phyloP scores from a whole-genome alignment of 2,888 invertebrate species.

The Sarcophaga caerulescens region DNA sequence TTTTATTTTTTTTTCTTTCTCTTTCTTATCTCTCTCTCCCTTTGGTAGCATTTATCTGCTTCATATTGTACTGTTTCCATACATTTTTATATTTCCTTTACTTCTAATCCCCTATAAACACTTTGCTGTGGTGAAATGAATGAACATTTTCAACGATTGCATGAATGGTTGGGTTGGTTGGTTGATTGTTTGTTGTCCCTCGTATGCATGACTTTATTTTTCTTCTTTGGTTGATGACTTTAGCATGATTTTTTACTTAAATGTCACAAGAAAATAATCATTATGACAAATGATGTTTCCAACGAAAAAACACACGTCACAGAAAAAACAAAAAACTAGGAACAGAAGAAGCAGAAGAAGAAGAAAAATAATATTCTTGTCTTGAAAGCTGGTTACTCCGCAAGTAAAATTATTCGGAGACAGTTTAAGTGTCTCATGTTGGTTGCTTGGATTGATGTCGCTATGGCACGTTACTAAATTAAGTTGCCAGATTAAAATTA shows the following conservation, averaged over 20 bases:
- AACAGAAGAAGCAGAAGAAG: slow-evolving; percentile 18
- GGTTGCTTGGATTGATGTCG: neutral
- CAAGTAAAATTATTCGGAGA: neutral
- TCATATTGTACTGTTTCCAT: neutral
- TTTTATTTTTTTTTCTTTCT: neutral
- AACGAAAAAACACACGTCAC: slow-evolving; percentile 33
- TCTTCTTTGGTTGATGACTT: slow-evolving; percentile 58
- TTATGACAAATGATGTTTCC: slow-evolving; percentile 67
- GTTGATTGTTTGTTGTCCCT: too few species aligned
- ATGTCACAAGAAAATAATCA: slow-evolving; percentile 64
- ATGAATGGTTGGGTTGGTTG: too few species aligned
- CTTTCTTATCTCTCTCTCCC: neutral
- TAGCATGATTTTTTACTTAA: slow-evolving; percentile 64
- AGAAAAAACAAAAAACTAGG: slow-evolving; percentile 1
- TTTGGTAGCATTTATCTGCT: neutral
- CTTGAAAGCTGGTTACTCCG: too few species aligned
- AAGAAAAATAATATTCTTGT: neutral
- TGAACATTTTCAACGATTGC: neutral
- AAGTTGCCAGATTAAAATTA: too few species aligned
- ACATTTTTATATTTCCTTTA: neutral
- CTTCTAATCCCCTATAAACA: slow-evolving; percentile 25
- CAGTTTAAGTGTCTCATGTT: slow-evolving; percentile 34
- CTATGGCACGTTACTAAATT: neutral
- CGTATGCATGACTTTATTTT: slow-evolving; percentile 41
- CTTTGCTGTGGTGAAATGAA: slow-evolving; percentile 12